These are phyloP conservation scores for Gasterosteus nipponicus DNA, from an alignment of 2,113 vertebrate genomes.

Conservation along the genomic window DNA sequence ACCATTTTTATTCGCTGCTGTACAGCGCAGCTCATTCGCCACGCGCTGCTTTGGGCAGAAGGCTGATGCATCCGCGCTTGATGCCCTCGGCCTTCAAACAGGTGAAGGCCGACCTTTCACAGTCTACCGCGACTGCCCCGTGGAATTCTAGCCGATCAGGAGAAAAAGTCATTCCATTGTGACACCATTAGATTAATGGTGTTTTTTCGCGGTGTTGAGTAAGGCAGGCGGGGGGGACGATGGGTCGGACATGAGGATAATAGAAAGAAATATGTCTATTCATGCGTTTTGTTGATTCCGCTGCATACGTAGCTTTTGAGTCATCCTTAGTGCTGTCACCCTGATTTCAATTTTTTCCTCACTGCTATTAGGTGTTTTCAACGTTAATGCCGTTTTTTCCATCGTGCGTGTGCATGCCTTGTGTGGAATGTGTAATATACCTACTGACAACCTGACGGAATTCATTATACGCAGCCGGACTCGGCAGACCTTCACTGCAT, in stretches of 20 bases:
- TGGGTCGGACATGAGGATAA: conserved; percentile 22
- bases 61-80: background rate
- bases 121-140: conserved; percentile 14
- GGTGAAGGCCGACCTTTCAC: conserved; percentile 24
- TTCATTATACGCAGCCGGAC: background rate
- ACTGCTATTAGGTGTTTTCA: conserved; percentile 8
- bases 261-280: conserved; percentile 22
- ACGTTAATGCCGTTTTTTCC: conserved; percentile 1
- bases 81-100: conserved; percentile 19
- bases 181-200: conserved; percentile 29
- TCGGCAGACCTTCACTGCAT: background rate
- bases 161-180: conserved; percentile 43
- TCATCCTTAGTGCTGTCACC: conserved; percentile 12
- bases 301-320: background rate
- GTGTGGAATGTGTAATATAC: conserved; percentile 6
- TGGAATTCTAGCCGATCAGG: conserved; percentile 32
- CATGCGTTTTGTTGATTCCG: conserved; percentile 30
- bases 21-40: background rate
- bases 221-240: conserved; percentile 3
- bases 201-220: conserved; percentile 44
- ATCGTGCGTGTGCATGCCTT: background rate
- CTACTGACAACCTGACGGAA: background rate
- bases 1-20: background rate
- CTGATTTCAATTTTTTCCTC: background rate
- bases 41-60: background rate